Percentiles rank a stretch among this genome's conserved stretches.
phyloP scores from a whole-genome alignment of 2,113 vertebrate species.

The Paracanthobrama guichenoti region DNA sequence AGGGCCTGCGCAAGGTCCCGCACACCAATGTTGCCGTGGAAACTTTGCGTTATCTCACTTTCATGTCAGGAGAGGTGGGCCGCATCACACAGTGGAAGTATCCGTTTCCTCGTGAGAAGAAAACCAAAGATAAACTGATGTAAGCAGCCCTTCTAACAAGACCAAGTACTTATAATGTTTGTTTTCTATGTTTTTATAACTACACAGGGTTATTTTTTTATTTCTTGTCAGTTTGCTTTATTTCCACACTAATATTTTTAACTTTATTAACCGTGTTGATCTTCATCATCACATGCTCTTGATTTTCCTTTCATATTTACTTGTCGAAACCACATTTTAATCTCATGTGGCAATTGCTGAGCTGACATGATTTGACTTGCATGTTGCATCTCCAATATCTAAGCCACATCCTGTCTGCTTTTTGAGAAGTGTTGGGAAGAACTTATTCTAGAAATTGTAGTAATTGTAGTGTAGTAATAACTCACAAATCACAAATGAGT shows the following conservation, averaged over 20 bases:
- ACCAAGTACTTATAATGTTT: background rate
- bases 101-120: slow-evolving; percentile 91
- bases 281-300: background rate
- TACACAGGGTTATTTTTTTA: no score
- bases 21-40: slow-evolving; percentile 94
- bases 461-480: no score
- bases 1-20: slow-evolving; percentile 88
- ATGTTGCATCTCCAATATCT: background rate
- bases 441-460: background rate
- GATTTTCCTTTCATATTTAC: background rate
- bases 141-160: slow-evolving; percentile 64
- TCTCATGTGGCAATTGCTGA: background rate
- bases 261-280: background rate
- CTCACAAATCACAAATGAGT: no score
- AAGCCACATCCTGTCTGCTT: slow-evolving; percentile 18
- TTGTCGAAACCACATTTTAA: background rate
- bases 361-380: background rate
- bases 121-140: slow-evolving; percentile 94
- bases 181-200: background rate
- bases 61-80: slow-evolving; percentile 95
- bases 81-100: slow-evolving; percentile 99
- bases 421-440: background rate
- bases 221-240: background rate
- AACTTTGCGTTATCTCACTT: slow-evolving; percentile 94
- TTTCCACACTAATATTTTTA: background rate